Conservation (phyloP, 2,797 vertebrate species). For the Micromesistius poutassou region DNA sequence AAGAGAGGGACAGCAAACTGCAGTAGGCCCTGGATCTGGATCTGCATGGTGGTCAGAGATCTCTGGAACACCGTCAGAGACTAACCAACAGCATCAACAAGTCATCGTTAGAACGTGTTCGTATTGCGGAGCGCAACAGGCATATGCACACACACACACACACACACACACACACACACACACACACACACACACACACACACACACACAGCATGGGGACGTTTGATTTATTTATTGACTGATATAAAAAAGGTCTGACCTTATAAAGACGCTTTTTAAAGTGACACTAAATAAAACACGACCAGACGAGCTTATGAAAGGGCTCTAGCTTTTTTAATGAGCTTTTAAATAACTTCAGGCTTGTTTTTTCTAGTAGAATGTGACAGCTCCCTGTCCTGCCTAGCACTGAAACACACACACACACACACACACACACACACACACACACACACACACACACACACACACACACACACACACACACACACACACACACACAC, state of each 20-base stretch:
- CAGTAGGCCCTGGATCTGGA: conserved; percentile 85
- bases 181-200: no score
- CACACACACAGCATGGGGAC: neutral
- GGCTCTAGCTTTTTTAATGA: neutral
- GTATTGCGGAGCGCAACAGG: neutral
- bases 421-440: no score
- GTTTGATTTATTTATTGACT: neutral
- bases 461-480: no score
- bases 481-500: neutral
- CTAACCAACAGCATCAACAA: conserved; percentile 63
- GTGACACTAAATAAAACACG: neutral
- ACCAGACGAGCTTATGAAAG: neutral
- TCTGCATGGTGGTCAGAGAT: conserved; percentile 91
- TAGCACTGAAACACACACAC: neutral
- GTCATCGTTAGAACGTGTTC: neutral
- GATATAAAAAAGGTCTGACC: neutral
- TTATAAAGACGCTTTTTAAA: neutral
- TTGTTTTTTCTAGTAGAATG: neutral
- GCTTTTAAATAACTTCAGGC: neutral
- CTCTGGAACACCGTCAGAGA: conserved; percentile 88
- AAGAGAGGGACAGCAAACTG: conserved; percentile 87
- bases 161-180: neutral
- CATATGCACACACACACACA: neutral
- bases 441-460: no score
- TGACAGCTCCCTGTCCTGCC: neutral